Percentiles rank a stretch among this genome's conserved stretches.
Conservation (phyloP, 2,113 vertebrate genomes). For the Rhinichthys klamathensis region DNA sequence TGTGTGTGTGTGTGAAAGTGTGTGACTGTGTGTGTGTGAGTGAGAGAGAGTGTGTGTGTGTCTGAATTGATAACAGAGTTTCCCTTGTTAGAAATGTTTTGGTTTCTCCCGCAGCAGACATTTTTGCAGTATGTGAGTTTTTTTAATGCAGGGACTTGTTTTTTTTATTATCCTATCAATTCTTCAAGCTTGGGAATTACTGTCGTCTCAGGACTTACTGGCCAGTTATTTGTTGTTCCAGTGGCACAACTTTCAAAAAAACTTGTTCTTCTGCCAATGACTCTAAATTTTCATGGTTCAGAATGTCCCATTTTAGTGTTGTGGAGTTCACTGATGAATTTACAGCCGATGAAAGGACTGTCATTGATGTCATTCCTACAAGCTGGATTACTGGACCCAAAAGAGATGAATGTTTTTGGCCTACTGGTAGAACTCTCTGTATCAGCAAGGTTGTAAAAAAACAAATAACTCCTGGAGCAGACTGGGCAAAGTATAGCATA, state of each 20-base stretch:
- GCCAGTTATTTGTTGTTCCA: too few relatives aligned
- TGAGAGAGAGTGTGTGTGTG: too few relatives aligned
- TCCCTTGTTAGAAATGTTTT: not conserved
- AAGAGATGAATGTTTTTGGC: constrained; percentile 8
- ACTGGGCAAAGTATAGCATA: not conserved
- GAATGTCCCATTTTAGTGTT: not conserved
- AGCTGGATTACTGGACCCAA: not conserved
- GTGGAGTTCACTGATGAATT: constrained; percentile 19
- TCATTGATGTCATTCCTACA: constrained; percentile 14
- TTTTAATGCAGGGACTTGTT: not conserved
- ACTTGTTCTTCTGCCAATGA: too few relatives aligned
- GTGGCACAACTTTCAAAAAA: too few relatives aligned
- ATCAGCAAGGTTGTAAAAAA: constrained; percentile 8
- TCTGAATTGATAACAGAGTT: not conserved
- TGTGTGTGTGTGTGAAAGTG: too few relatives aligned
- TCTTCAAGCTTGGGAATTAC: too few relatives aligned
- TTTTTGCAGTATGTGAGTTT: constrained; percentile 6
- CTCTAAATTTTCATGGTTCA: not conserved
- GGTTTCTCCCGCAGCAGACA: not conserved
- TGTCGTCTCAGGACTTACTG: too few relatives aligned
- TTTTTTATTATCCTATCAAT: not conserved
- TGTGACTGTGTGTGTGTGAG: too few relatives aligned
- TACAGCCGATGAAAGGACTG: not conserved
- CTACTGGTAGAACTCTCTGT: not conserved
- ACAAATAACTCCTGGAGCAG: not conserved